Percentiles rank a stretch among this genome's conserved stretches.
These are phyloP conservation scores for Ditylenchus dipsaci DNA, from an alignment of 1,140 invertebrate species.

Conservation along the genomic window DNA sequence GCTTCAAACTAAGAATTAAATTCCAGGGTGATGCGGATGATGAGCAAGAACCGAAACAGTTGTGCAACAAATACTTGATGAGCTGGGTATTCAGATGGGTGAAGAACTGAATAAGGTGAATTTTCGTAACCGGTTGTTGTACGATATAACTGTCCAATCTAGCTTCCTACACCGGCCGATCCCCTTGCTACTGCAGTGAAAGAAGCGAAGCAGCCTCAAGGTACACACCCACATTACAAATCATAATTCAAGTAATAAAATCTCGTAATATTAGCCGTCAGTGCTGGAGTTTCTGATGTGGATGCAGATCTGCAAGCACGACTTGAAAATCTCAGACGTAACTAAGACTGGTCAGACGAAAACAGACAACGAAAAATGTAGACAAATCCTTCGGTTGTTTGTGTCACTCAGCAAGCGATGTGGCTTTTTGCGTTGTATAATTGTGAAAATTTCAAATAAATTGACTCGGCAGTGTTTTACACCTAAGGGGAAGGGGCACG, in stretches of 20 bases:
- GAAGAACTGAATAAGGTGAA: constrained; percentile 71
- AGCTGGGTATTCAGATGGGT: constrained; percentile 86
- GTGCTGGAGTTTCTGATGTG: constrained; percentile 30
- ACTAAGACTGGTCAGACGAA: constrained; percentile 7
- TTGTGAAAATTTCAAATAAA: constrained; percentile 1
- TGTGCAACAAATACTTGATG: constrained; percentile 69
- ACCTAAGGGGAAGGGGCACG: too few species aligned
- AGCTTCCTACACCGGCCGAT: constrained; percentile 66
- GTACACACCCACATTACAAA: constrained; percentile 8
- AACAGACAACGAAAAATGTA: background rate
- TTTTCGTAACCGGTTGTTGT: background rate
- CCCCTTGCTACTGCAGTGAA: constrained; percentile 58
- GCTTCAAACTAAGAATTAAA: too few species aligned
- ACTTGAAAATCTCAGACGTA: constrained; percentile 35
- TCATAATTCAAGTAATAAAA: too few species aligned
- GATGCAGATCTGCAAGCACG: constrained; percentile 44
- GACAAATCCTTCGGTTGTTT: too few species aligned
- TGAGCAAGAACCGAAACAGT: constrained; percentile 78
- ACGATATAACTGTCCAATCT: background rate
- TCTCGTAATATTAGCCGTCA: background rate
- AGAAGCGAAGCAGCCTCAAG: constrained; percentile 23
- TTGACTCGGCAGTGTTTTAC: too few species aligned
- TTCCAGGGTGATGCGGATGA: constrained; percentile 81
- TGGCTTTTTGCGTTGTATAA: background rate
- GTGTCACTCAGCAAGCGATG: background rate